phyloP scores from a whole-genome alignment of 2,113 vertebrate species.

The Polyodon spathula region DNA sequence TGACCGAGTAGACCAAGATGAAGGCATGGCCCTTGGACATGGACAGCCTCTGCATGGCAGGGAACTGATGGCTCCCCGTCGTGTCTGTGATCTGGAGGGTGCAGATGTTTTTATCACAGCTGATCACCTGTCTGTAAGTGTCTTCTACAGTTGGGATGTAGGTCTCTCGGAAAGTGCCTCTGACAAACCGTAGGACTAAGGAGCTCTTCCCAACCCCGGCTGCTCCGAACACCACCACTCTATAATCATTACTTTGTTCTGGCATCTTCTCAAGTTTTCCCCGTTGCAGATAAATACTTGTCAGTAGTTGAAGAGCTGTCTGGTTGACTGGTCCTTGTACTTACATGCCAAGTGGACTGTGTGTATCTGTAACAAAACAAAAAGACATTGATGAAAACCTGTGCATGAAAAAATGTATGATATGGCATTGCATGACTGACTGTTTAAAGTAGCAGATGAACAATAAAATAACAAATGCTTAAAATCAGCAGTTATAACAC shows the following conservation, averaged over 20 bases:
- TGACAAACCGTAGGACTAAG: conserved; percentile 48
- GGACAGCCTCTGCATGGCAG: conserved; percentile 58
- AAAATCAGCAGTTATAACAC: too few species aligned
- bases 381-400: not conserved
- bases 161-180: conserved; percentile 47
- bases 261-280: conserved; percentile 38
- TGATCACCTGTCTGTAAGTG: conserved; percentile 58
- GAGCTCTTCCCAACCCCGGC: conserved; percentile 59
- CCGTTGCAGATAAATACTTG: too few species aligned
- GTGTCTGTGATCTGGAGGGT: conserved; percentile 62
- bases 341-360: not conserved
- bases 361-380: not conserved
- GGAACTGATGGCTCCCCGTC: conserved; percentile 59
- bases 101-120: conserved; percentile 58
- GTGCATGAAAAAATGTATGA: too few species aligned
- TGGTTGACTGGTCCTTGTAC: not conserved
- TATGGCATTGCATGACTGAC: too few species aligned
- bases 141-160: conserved; percentile 56
- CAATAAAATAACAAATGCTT: too few species aligned
- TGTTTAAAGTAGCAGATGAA: too few species aligned
- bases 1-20: conserved; percentile 54
- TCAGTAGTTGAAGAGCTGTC: too few species aligned
- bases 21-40: conserved; percentile 59
- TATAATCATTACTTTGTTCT: conserved; percentile 49
- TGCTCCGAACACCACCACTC: conserved; percentile 51